Conservation (phyloP, 2,113 vertebrate species). For the Dicrurus megarhynchus region DNA sequence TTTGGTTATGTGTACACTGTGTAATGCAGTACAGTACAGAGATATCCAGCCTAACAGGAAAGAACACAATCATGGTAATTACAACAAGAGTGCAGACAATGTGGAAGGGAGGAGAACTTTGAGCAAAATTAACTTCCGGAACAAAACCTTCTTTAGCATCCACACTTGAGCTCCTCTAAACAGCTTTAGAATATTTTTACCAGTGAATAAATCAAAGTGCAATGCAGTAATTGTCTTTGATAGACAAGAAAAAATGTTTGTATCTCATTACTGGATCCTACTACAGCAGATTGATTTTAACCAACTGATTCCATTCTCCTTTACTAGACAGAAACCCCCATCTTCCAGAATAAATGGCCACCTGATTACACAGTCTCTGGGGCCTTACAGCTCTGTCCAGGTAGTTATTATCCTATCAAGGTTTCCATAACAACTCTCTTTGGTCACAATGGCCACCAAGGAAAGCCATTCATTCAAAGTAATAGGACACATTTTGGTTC, state of each 20-base stretch:
- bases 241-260: neutral
- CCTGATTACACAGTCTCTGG: neutral
- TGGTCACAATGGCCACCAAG: neutral
- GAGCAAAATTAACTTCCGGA: neutral
- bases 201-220: neutral
- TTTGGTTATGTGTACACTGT: neutral
- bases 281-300: neutral
- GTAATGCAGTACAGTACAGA: neutral
- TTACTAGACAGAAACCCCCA: neutral
- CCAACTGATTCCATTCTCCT: neutral
- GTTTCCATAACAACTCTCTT: conserved; percentile 42
- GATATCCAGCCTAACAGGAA: neutral
- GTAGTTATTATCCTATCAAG: neutral
- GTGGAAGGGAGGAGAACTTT: neutral
- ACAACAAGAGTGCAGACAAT: neutral
- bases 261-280: neutral
- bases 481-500: neutral
- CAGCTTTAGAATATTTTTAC: conserved; percentile 14
- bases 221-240: neutral
- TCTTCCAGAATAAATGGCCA: neutral
- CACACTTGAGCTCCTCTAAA: neutral
- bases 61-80: neutral
- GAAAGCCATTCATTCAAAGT: neutral
- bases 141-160: conserved; percentile 3
- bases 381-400: neutral